Evolutionary conservation across 2,113 vertebrate species (phyloP).

Genomic region (Ptychochromis oligacanthus): DNA sequence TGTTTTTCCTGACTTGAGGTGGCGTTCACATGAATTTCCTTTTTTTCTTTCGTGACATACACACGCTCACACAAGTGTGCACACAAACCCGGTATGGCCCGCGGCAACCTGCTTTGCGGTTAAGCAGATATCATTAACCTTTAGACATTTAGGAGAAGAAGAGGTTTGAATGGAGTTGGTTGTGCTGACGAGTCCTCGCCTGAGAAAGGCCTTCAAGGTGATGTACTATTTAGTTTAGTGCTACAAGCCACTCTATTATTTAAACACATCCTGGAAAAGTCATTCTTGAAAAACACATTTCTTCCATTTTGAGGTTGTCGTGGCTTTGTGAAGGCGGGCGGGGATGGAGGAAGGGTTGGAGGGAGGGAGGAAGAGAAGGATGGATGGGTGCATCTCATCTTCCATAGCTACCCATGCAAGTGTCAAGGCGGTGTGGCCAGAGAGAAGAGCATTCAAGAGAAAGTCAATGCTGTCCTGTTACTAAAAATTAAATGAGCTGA

Average conservation of each 20-base stretch:
- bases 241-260: conserved; percentile 89
- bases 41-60: background rate
- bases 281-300: conserved; percentile 89
- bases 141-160: conserved; percentile 76
- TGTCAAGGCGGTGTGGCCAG: conserved; percentile 31
- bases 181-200: conserved; percentile 76
- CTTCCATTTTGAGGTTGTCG: conserved; percentile 92
- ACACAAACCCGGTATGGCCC: conserved; percentile 64
- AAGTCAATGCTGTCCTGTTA: conserved; percentile 56
- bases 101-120: conserved; percentile 83
- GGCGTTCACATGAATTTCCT: too few species aligned
- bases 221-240: conserved; percentile 83
- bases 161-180: conserved; percentile 79
- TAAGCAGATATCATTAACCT: conserved; percentile 86
- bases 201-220: conserved; percentile 86
- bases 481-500: conserved; percentile 79
- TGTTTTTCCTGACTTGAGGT: too few species aligned
- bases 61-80: conserved; percentile 2
- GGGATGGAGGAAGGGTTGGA: background rate
- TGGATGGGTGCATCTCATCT: conserved; percentile 48
- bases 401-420: conserved; percentile 49
- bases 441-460: conserved; percentile 22
- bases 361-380: conserved; percentile 1
- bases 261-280: conserved; percentile 86
- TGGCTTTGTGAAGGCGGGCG: conserved; percentile 62